A percentile compares a stretch with the other conserved stretches of the same genome.
These are phyloP conservation scores for Crepidodera aurea DNA, from an alignment of 2,888 invertebrate genomes.

Conservation along the genomic window DNA sequence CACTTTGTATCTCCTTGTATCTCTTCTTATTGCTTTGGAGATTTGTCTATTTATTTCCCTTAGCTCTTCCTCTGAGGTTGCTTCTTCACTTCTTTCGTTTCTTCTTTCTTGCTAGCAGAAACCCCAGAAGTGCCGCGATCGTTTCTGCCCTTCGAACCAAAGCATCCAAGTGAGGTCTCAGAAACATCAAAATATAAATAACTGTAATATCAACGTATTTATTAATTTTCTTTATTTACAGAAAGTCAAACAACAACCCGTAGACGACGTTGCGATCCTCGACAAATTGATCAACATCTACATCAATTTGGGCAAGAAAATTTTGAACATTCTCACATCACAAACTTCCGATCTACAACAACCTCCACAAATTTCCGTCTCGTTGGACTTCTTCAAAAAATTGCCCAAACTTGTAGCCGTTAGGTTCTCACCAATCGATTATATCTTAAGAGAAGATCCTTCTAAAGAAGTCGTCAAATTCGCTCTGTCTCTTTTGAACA, in stretches of 20 bases:
- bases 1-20: too few relatives aligned
- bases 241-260: constrained; percentile 68
- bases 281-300: constrained; percentile 68
- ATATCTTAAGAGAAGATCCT: constrained; percentile 67
- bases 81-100: too few relatives aligned
- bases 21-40: too few relatives aligned
- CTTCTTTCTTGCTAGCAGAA: too few relatives aligned
- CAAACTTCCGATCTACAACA: constrained; percentile 27
- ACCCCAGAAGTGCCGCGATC: too few relatives aligned
- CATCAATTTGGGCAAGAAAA: constrained; percentile 51
- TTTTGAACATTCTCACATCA: constrained; percentile 47
- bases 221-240: constrained; percentile 22
- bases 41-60: too few relatives aligned
- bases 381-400: constrained; percentile 55
- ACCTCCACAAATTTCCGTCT: constrained; percentile 20
- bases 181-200: too few relatives aligned
- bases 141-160: too few relatives aligned
- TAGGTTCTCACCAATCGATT: constrained; percentile 69
- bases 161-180: too few relatives aligned
- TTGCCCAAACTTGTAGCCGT: constrained; percentile 68
- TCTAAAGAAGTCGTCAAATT: constrained; percentile 62
- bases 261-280: constrained; percentile 71
- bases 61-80: too few relatives aligned
- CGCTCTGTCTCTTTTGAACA: constrained; percentile 63
- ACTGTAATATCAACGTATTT: too few relatives aligned